A percentile compares a stretch with the other conserved stretches of the same genome.
Conservation (phyloP, 2,797 vertebrate species). For the Chaunax sp. region DNA sequence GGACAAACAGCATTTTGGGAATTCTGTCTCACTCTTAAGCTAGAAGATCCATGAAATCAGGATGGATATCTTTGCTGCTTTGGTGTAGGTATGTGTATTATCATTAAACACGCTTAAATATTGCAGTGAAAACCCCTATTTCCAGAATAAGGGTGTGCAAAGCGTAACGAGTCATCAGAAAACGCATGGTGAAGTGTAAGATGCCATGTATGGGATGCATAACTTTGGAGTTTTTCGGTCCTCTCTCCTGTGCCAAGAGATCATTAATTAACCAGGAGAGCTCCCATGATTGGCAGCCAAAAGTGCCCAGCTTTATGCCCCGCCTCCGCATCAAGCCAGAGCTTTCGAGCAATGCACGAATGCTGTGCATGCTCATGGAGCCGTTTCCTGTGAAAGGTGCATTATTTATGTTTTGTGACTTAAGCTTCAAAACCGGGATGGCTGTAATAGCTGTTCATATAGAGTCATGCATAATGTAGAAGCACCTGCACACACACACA, state of each 20-base stretch:
- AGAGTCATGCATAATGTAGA: constrained; percentile 44
- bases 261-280: constrained; percentile 15
- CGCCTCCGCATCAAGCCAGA: background rate
- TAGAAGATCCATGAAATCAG: background rate
- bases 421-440: constrained; percentile 39
- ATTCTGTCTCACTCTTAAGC: constrained; percentile 10
- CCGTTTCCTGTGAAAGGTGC: constrained; percentile 10
- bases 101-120: background rate
- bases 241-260: background rate
- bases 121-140: background rate
- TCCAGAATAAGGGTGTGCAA: background rate
- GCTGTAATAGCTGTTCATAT: constrained; percentile 20
- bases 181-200: background rate
- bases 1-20: constrained; percentile 35
- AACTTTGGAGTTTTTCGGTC: background rate
- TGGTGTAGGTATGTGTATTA: no score
- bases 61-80: background rate
- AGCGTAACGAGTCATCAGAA: background rate
- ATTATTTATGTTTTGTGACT: constrained; percentile 60
- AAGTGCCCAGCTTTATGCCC: background rate
- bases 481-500: background rate
- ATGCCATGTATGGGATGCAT: background rate
- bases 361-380: constrained; percentile 4
- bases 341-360: background rate
- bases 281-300: background rate